Evolutionary conservation across 2,797 vertebrate genomes (phyloP), one percentile per base, ranked within the genome.

Genomic region (Holocentrus rufus): DNA sequence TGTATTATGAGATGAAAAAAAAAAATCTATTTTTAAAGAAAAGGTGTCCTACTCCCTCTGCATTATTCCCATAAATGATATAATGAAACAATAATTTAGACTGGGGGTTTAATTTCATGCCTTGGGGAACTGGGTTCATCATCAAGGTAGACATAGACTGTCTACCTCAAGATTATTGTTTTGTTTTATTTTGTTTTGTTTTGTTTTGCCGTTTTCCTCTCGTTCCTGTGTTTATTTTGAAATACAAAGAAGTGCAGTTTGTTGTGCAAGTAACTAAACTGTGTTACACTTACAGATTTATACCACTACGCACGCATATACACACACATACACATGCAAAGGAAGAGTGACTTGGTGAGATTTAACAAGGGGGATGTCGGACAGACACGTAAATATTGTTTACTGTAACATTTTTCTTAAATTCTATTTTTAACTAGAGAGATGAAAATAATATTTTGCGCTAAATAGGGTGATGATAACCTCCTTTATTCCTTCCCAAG

Each of bases 251-350:
- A 9, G n/a, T 47, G 39, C 54, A 66, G 60, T 85, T 74, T 72
- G 59, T 79, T 4, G 15, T 76, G 76, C 56, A 63, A 71, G 50
- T 67, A 49, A 82, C 54, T 57, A 13, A 79, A 69, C 60, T 75
- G 72, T 69, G 62, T 72, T 49, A 64, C 14, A 11, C 14, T 60
- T 55, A 27, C n/a, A 66, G 17, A 73, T 62, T 65, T 7, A 61
- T 17, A 46, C 60, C 42, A n/a, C 64, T 65, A 69, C n/a, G 39
- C 67, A 49, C 10, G 36, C 31, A 54, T 46, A 60, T 46, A 56
- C 42, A 15, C 42, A 3, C 31, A 17, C 20, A 22, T 52, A 49
- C 39, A 15, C 68, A 52, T 49, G 34, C 56, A 69, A 25, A 68
- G 25, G 31, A 17, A 2, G 18, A n/a, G 15, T 47, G 46, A 47